phyloP scores from a whole-genome alignment of 2,113 vertebrate species.

The Cochlearius cochlearius region DNA sequence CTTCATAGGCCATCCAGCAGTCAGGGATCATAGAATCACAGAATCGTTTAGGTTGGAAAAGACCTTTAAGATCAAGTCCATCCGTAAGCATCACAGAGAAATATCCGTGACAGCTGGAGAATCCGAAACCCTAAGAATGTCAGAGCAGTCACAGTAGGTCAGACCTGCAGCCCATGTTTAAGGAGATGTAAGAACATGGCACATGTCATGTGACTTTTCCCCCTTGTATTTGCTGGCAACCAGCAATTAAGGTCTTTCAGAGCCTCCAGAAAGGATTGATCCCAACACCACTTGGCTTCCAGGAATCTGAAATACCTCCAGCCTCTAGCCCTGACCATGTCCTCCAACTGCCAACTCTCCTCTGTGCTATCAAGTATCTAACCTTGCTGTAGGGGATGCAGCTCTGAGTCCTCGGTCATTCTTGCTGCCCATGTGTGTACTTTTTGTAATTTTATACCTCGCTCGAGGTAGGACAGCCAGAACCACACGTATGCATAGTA shows the following conservation, averaged over 20 bases:
- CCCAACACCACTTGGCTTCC: not conserved
- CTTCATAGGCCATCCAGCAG: not conserved
- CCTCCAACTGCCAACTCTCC: not conserved
- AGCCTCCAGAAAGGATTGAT: not conserved
- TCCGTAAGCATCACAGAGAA: not conserved
- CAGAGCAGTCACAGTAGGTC: not conserved
- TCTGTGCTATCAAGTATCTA: not conserved
- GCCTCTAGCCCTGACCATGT: not conserved
- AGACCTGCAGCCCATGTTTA: not conserved
- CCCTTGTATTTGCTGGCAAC: not conserved
- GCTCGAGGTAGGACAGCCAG: not conserved
- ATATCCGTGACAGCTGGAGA: not conserved
- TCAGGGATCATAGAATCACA: too few relatives aligned
- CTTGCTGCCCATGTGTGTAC: not conserved
- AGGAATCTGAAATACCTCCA: not conserved
- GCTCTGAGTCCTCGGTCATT: not conserved
- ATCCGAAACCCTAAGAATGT: not conserved
- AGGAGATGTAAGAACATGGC: not conserved
- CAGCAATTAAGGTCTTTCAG: not conserved
- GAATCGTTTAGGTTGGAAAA: too few relatives aligned
- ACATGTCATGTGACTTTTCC: not conserved
- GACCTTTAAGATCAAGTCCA: too few relatives aligned
- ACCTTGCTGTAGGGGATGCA: not conserved
- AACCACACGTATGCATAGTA: rapidly evolving
- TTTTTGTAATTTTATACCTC: not conserved